Percentiles rank a stretch among this genome's conserved stretches.
Evolutionary conservation across 2,888 invertebrate genomes (phyloP).

Genomic region (Drosophila emarginata): DNA sequence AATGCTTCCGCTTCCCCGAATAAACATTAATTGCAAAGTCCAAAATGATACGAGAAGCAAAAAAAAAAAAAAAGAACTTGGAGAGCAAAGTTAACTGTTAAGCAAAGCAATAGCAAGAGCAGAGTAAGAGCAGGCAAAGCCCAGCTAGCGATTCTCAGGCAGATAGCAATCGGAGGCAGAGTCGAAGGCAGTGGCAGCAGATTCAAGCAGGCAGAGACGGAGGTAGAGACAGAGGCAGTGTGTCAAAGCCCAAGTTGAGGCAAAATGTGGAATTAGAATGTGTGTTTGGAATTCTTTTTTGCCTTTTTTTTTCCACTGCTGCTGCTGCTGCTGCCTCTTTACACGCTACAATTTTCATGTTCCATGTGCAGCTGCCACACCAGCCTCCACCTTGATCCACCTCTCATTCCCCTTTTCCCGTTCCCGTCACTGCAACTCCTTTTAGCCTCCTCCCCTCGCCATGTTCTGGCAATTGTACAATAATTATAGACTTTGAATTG

Average conservation of each 20-base stretch:
- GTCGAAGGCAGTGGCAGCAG: neutral
- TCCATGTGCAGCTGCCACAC: conserved; percentile 58
- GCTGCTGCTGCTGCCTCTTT: conserved; percentile 34
- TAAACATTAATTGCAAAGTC: conserved; percentile 62
- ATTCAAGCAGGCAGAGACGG: conserved; percentile 10
- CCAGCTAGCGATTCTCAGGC: conserved; percentile 45
- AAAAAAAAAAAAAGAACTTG: conserved; percentile 22
- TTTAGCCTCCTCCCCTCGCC: conserved; percentile 30
- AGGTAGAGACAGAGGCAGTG: conserved; percentile 36
- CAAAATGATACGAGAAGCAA: neutral
- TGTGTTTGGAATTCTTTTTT: conserved; percentile 71
- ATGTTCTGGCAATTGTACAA: conserved; percentile 76
- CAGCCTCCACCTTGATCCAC: conserved; percentile 9
- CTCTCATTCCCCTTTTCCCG: conserved; percentile 2
- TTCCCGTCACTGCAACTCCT: neutral
- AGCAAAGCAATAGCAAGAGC: conserved; percentile 30
- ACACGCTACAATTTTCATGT: conserved; percentile 75
- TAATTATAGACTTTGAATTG: conserved; percentile 81
- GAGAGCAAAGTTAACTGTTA: conserved; percentile 65
- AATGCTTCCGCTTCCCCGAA: conserved; percentile 72
- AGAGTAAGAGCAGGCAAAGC: conserved; percentile 16
- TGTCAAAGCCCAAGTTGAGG: conserved; percentile 55
- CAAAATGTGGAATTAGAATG: conserved; percentile 78
- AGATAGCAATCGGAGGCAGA: conserved; percentile 19
- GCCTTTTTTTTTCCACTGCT: conserved; percentile 18